Conservation (phyloP, 2,113 vertebrate species). For the Phalacrocorax carbo region DNA sequence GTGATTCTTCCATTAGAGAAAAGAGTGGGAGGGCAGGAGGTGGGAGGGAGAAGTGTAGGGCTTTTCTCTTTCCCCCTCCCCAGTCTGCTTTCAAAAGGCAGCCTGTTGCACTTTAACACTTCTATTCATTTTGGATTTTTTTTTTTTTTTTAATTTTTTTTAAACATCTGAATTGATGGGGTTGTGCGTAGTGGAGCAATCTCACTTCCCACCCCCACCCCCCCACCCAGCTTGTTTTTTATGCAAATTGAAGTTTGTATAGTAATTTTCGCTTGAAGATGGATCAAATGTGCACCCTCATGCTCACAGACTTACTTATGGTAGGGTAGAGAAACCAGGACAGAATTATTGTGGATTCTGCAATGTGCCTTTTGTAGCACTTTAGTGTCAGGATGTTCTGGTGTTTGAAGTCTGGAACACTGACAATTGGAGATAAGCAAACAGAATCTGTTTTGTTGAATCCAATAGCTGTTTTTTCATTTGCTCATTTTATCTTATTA, state of each 20-base stretch:
- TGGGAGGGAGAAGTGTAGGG: background rate
- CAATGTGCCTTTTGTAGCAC: background rate
- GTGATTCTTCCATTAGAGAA: background rate
- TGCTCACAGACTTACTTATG: background rate
- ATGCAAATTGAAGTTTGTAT: background rate
- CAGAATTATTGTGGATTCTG: background rate
- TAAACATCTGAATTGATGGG: background rate
- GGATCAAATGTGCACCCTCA: background rate
- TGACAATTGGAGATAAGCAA: background rate
- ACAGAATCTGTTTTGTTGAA: background rate
- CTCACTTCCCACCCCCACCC: too few species aligned
- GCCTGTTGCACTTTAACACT: background rate
- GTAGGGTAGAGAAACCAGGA: background rate
- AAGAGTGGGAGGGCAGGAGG: background rate
- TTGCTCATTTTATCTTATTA: background rate
- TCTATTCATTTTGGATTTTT: background rate
- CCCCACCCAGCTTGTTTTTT: background rate
- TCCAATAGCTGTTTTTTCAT: background rate
- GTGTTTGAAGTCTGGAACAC: background rate
- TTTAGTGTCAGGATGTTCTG: background rate
- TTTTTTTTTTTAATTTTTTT: background rate
- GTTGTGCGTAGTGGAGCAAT: background rate
- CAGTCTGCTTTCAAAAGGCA: background rate
- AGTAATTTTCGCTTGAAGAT: background rate
- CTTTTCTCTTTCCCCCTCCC: background rate